These are phyloP conservation scores for Empidonax alnorum DNA, from an alignment of 2,113 vertebrate species.

Conservation along the genomic window DNA sequence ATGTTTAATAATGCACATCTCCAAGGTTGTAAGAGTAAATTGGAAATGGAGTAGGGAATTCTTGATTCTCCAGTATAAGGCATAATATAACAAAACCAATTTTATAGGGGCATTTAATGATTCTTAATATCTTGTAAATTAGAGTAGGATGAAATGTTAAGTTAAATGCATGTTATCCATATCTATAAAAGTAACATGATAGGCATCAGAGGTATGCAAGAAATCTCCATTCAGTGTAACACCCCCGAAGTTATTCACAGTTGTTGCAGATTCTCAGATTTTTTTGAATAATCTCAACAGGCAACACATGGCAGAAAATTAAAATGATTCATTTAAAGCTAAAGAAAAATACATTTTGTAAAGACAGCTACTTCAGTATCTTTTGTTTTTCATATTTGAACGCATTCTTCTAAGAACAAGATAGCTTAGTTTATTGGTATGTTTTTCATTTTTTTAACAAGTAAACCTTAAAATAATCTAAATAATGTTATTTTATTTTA, in stretches of 20 bases:
- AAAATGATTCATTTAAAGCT: not conserved
- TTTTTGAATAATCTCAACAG: not conserved
- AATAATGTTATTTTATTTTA: conserved; percentile 2
- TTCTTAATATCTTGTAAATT: not conserved
- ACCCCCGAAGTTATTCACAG: not conserved
- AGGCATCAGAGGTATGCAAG: not conserved
- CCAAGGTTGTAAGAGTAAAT: not conserved
- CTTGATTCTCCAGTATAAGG: not conserved
- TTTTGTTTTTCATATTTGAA: not conserved
- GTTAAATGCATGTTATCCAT: not conserved
- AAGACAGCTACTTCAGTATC: not conserved
- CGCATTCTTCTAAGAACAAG: not conserved
- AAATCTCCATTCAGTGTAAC: not conserved
- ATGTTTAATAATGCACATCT: not conserved
- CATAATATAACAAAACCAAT: not conserved
- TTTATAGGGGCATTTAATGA: not conserved
- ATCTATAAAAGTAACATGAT: not conserved
- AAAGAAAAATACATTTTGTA: not conserved
- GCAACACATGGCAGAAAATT: not conserved
- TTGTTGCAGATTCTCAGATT: not conserved
- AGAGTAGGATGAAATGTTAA: not conserved
- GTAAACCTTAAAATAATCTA: not conserved
- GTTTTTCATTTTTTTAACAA: not conserved
- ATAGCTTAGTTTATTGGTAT: not conserved
- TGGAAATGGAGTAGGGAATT: not conserved